Conservation (phyloP, 2,113 vertebrate species). For the Sylvilagus bachmani region DNA sequence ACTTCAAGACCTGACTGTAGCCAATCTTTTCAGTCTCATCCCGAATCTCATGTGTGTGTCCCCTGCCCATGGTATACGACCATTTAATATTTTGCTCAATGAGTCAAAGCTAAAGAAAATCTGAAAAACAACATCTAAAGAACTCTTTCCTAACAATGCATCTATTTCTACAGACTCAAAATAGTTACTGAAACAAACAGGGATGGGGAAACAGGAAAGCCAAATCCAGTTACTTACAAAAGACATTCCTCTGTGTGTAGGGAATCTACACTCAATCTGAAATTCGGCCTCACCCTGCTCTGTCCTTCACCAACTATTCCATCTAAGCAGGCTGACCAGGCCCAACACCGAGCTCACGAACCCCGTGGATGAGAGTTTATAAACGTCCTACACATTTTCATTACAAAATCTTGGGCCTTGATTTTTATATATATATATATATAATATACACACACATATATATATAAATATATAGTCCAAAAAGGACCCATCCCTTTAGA, state of each 20-base stretch:
- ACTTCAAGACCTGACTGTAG: neutral
- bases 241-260: slow-evolving; percentile 49
- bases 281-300: slow-evolving; percentile 72
- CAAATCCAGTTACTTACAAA: slow-evolving; percentile 73
- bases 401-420: slow-evolving; percentile 77
- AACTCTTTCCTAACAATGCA: slow-evolving; percentile 41
- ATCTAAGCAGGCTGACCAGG: slow-evolving; percentile 67
- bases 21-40: neutral
- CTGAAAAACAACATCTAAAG: neutral
- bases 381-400: slow-evolving; percentile 70
- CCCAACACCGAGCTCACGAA: slow-evolving; percentile 78
- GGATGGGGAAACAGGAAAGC: slow-evolving; percentile 24
- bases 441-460: too few relatives aligned
- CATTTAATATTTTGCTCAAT: neutral
- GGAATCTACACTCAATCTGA: slow-evolving; percentile 65
- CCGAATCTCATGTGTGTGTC: neutral
- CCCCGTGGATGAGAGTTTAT: slow-evolving; percentile 71
- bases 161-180: slow-evolving; percentile 58
- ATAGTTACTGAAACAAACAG: slow-evolving; percentile 22
- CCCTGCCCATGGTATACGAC: neutral
- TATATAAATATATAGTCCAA: slow-evolving; percentile 9
- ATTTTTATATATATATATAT: too few relatives aligned
- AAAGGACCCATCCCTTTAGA: slow-evolving; percentile 19
- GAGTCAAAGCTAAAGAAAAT: neutral
- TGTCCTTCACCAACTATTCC: slow-evolving; percentile 79